Base-by-base conservation (phyloP, 1,140 invertebrate species). In the Drosophila pandora region DNA sequence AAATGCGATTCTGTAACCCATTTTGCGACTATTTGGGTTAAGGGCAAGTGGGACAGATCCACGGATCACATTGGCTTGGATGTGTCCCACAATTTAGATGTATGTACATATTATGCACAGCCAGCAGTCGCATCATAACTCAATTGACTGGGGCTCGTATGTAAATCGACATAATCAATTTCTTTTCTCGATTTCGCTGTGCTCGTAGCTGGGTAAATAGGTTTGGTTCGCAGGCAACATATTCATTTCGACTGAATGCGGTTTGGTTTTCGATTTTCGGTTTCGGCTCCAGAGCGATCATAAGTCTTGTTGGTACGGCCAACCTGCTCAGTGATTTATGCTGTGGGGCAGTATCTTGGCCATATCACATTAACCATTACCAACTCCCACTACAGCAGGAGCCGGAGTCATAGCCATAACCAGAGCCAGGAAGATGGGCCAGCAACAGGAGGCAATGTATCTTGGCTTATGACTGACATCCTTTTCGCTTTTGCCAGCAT, bases 111-210 rank as follows among this genome's bases (percentile, higher is more conserved):
- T 37, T 37, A 37, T 37, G 34, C 34, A 37, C 9, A 37, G n/a
- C 41, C 49, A 41, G 39, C 32, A 41, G 45, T 22, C 37, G 56
- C 12, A 55, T 61, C 54, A 62, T 73, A 62, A 71, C 48, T 87
- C 78, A 71, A 85, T 88, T 71, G 79, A 87, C 69, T 87, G 59
- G 81, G 68, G 47, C 60, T 77, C 61, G 34, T 80, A 85, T 85
- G 81, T 85, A 82, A 87, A 87, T 85, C 82, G 83, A 78, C 82
- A 78, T 87, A 85, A 87, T 87, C 82, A 85, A 87, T 76, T 85
- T 69, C 52, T 13, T 23, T 75, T 77, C 64, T 59, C 79, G 73
- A 82, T 78, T 57, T 78, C 34, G 65, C 80, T 87, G 41, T 17
- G 13, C 13, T 43, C 13, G 34, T 43, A 21, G 41, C 17, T 17